A percentile compares a stretch with the other conserved stretches of the same genome.
phyloP scores from a whole-genome alignment of 1,140 invertebrate species.

The Drosophila eugracilis region DNA sequence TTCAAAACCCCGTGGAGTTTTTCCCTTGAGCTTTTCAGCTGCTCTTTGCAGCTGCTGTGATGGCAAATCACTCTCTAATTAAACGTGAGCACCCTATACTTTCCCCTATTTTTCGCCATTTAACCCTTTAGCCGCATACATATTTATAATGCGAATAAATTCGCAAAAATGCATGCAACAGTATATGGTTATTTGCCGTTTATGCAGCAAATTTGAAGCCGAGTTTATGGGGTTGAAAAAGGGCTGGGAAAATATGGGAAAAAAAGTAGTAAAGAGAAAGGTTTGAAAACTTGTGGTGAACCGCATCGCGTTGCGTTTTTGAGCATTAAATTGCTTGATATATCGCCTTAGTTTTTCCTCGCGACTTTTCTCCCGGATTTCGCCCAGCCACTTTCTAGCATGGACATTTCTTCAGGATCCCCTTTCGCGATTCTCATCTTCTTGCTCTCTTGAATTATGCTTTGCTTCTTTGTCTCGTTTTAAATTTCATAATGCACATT shows the following conservation, averaged over 20 bases:
- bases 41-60: conserved; percentile 13
- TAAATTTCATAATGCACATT: conserved; percentile 84
- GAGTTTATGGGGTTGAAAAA: conserved; percentile 46
- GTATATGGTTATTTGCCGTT: conserved; percentile 73
- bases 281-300: conserved; percentile 31
- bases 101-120: conserved; percentile 5
- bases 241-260: background rate
- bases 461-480: conserved; percentile 75
- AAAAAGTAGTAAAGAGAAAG: background rate
- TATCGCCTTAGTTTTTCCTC: conserved; percentile 55
- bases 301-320: conserved; percentile 65
- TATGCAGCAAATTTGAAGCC: conserved; percentile 71
- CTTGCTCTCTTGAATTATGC: conserved; percentile 64
- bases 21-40: background rate
- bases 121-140: conserved; percentile 1
- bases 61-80: conserved; percentile 61
- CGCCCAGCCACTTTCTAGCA: conserved; percentile 19
- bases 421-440: conserved; percentile 17
- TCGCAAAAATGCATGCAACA: conserved; percentile 62
- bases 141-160: conserved; percentile 40
- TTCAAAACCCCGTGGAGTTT: conserved; percentile 1
- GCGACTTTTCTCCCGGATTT: conserved; percentile 54
- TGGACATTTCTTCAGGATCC: conserved; percentile 35
- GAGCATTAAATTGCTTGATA: conserved; percentile 82
- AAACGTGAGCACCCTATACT: conserved; percentile 33